phyloP scores from a whole-genome alignment of 53 echinoderm and acorn worm species.

The Mesocentrotus franciscanus region DNA sequence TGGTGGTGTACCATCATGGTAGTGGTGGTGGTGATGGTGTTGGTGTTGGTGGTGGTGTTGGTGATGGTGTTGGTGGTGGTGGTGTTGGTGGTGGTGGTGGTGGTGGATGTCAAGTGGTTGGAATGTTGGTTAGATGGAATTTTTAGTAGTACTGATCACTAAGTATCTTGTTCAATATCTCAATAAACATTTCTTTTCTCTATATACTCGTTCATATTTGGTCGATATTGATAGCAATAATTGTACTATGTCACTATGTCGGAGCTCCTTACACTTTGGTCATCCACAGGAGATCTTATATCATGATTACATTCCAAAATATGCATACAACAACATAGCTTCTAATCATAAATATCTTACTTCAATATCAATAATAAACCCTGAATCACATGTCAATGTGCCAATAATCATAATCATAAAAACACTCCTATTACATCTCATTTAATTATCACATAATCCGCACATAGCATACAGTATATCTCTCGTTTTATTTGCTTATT shows the following conservation, averaged over 20 bases:
- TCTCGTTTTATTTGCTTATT: neutral
- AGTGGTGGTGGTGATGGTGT: too few relatives aligned
- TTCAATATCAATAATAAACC: neutral
- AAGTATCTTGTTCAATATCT: neutral
- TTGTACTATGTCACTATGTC: too few relatives aligned
- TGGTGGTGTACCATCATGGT: too few relatives aligned
- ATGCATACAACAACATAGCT: neutral
- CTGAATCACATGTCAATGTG: neutral
- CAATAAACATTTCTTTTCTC: neutral
- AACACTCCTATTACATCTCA: neutral
- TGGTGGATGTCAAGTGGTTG: neutral
- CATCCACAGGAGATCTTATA: neutral
- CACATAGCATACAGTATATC: neutral
- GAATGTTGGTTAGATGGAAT: neutral
- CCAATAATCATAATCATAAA: constrained; percentile 8
- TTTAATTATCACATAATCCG: neutral
- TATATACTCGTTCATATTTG: too few relatives aligned
- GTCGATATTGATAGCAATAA: too few relatives aligned
- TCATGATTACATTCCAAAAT: neutral
- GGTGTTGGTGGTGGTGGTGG: neutral
- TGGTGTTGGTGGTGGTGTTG: neutral
- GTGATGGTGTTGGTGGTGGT: neutral
- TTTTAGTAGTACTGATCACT: neutral
- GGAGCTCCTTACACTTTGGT: too few relatives aligned
- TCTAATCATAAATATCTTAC: neutral